Percentiles rank a stretch among this genome's conserved stretches.
Evolutionary conservation across 92 coral and sea anemone genomes (phyloP).

Genomic region (Palythoa caribaeorum): DNA sequence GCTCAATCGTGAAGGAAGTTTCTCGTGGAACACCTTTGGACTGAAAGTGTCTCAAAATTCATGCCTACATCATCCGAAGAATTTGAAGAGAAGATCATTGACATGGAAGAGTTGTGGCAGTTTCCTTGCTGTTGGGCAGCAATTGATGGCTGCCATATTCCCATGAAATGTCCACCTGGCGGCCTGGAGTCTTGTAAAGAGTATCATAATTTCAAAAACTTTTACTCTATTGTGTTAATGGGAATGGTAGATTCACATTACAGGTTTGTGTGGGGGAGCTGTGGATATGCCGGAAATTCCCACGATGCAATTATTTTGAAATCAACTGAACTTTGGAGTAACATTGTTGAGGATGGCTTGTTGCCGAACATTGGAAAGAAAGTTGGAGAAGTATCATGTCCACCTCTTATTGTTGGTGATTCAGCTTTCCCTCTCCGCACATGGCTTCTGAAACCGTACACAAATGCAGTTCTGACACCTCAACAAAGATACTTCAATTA

Average conservation of each 20-base stretch:
- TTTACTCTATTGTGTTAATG: neutral
- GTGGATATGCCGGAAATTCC: neutral
- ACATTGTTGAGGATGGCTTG: neutral
- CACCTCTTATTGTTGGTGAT: conserved; percentile 4
- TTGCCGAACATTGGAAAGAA: neutral
- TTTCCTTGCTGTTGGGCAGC: too few species aligned
- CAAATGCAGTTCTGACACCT: conserved; percentile 6
- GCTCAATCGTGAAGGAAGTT: conserved; percentile 5
- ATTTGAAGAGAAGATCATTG: neutral
- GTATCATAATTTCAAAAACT: neutral
- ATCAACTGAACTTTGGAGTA: conserved; percentile 7
- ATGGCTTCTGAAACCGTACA: neutral
- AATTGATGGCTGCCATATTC: too few species aligned
- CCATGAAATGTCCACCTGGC: neutral
- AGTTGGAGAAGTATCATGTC: conserved; percentile 1
- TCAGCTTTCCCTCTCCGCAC: conserved; percentile 5
- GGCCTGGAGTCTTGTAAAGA: conserved; percentile 2
- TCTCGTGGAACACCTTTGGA: conserved; percentile 10
- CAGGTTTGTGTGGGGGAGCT: conserved; percentile 14
- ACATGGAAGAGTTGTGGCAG: conserved; percentile 7
- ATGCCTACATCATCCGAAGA: neutral
- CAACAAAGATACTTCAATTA: neutral
- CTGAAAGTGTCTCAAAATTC: neutral
- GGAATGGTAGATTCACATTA: neutral
- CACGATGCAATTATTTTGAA: neutral